Conservation (phyloP, 2,888 invertebrate species). For the Caenorhabditis japonica region DNA sequence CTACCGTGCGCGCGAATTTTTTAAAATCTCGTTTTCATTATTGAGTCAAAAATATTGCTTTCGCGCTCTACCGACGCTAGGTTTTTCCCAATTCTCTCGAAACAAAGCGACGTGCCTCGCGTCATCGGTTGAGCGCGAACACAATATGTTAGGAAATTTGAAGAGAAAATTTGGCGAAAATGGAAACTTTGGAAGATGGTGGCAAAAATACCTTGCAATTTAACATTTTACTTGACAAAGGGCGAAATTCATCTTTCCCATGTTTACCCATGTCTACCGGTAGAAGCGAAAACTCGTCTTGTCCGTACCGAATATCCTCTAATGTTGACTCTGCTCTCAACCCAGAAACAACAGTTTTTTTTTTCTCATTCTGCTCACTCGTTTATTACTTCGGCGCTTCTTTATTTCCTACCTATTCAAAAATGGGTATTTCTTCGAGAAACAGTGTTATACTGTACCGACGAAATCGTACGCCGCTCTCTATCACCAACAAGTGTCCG, state of each 20-base stretch:
- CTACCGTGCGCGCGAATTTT: too few species aligned
- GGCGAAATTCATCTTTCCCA: neutral
- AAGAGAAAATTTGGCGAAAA: neutral
- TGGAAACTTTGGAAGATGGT: too few species aligned
- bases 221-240: too few species aligned
- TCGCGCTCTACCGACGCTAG: too few species aligned
- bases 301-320: slow-evolving; percentile 18
- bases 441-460: slow-evolving; percentile 35
- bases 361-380: neutral
- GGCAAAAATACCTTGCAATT: too few species aligned
- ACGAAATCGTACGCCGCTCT: slow-evolving; percentile 6
- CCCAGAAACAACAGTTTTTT: neutral
- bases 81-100: too few species aligned
- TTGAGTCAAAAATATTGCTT: too few species aligned
- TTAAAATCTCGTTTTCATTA: too few species aligned
- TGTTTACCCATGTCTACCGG: slow-evolving; percentile 44
- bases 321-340: slow-evolving; percentile 6
- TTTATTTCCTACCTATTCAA: neutral
- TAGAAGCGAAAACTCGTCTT: slow-evolving; percentile 29
- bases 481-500: slow-evolving; percentile 20
- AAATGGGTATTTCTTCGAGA: slow-evolving; percentile 17
- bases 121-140: too few species aligned
- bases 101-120: too few species aligned
- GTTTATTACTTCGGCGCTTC: neutral
- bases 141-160: too few species aligned